Evolutionary conservation across 2,113 vertebrate genomes (phyloP).

Genomic region (Pandion haliaetus): DNA sequence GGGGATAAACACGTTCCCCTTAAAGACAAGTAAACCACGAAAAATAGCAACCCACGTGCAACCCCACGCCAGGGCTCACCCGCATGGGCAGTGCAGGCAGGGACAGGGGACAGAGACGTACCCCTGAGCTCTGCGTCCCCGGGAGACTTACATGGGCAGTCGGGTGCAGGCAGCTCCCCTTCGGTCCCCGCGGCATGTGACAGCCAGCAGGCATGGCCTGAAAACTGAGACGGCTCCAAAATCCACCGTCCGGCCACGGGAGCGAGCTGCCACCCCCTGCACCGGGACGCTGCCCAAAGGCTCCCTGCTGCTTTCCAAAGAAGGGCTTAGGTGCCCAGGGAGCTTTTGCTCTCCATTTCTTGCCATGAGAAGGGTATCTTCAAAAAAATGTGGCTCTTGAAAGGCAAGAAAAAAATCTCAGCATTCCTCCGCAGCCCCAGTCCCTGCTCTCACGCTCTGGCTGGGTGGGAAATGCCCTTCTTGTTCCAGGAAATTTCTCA

Average conservation of each 20-base stretch:
- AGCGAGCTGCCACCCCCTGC: not conserved
- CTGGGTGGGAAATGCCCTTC: not conserved
- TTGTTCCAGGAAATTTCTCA: not conserved
- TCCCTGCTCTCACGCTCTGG: not conserved
- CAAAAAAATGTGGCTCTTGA: not conserved
- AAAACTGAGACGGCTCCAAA: not conserved
- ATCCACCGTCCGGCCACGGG: not conserved
- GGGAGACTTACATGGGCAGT: not conserved
- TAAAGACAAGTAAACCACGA: not conserved
- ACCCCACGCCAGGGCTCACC: not conserved
- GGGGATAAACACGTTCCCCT: not conserved
- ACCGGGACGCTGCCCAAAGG: not conserved
- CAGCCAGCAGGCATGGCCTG: not conserved
- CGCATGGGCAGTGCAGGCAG: accelerated
- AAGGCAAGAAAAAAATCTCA: not conserved
- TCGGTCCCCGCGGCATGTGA: accelerated
- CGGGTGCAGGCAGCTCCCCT: not conserved
- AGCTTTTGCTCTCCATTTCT: not conserved
- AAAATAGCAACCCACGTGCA: accelerated
- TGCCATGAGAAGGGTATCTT: not conserved
- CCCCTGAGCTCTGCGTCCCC: not conserved
- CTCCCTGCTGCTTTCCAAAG: not conserved
- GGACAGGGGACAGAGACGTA: accelerated
- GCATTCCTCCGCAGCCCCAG: not conserved
- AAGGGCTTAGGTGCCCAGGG: not conserved